These are phyloP conservation scores for Drosophila tanythrix DNA, from an alignment of 2,888 invertebrate species.

Conservation along the genomic window DNA sequence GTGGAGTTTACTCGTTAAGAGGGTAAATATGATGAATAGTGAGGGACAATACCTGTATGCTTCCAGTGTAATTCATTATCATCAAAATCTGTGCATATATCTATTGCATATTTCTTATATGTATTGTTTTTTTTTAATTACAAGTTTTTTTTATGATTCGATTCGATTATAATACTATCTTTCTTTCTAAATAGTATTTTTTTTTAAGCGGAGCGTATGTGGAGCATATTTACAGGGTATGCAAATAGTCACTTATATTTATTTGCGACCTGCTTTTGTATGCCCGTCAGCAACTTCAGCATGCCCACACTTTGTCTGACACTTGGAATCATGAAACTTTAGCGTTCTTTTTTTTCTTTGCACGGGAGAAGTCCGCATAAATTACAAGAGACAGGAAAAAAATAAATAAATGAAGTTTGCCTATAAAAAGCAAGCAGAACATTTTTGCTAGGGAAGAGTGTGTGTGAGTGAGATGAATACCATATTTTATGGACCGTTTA, in stretches of 20 bases:
- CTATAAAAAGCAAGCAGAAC: slow-evolving; percentile 38
- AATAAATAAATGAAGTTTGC: slow-evolving; percentile 52
- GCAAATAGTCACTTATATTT: neutral
- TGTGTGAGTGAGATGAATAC: slow-evolving; percentile 48
- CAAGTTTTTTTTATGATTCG: too few relatives aligned
- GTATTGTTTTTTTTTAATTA: too few relatives aligned
- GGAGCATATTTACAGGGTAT: slow-evolving; percentile 25
- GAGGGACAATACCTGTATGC: neutral
- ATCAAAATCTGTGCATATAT: neutral
- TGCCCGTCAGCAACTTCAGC: slow-evolving; percentile 50
- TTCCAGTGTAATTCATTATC: neutral
- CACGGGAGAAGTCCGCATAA: slow-evolving; percentile 68
- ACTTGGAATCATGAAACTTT: slow-evolving; percentile 51
- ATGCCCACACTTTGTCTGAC: slow-evolving; percentile 66
- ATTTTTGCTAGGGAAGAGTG: slow-evolving; percentile 4
- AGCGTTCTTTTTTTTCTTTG: slow-evolving; percentile 22
- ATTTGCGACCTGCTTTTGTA: slow-evolving; percentile 38
- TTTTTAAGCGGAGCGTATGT: neutral
- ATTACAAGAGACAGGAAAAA: slow-evolving; percentile 59
- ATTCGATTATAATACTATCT: too few relatives aligned
- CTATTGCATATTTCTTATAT: too few relatives aligned
- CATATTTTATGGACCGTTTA: slow-evolving; percentile 66
- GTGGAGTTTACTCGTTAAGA: neutral
- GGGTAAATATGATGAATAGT: too few relatives aligned
- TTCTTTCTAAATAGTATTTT: neutral